phyloP scores from a whole-genome alignment of 2,797 vertebrate genomes.

The Lutjanus argentimaculatus region DNA sequence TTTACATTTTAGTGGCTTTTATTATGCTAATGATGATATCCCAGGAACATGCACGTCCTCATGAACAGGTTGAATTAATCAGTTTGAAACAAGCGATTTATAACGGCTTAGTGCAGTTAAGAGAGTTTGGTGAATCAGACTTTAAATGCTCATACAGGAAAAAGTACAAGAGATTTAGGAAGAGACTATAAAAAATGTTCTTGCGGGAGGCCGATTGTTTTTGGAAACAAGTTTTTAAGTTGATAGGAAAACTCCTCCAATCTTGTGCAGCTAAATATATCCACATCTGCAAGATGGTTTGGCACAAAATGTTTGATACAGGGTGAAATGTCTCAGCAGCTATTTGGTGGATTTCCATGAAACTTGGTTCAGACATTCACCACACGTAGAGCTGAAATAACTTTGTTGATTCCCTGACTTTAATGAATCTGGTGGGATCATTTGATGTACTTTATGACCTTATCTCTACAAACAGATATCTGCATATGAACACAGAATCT shows the following conservation, averaged over 20 bases:
- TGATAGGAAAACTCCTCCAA: background rate
- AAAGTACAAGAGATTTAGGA: background rate
- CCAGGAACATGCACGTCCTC: background rate
- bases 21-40: background rate
- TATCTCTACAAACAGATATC: no score
- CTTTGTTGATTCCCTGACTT: background rate
- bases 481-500: no score
- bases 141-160: background rate
- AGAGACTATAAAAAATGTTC: background rate
- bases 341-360: no score
- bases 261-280: background rate
- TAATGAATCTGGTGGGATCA: no score
- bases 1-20: no score
- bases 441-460: no score
- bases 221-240: no score
- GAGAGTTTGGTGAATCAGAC: background rate
- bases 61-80: background rate
- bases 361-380: no score
- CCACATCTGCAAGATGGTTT: background rate
- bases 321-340: no score
- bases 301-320: background rate
- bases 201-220: background rate
- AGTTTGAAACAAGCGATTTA: background rate
- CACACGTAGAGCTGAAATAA: background rate
- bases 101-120: background rate